Evolutionary conservation across 2,113 vertebrate species (phyloP).

Genomic region (Eubucco bourcierii): DNA sequence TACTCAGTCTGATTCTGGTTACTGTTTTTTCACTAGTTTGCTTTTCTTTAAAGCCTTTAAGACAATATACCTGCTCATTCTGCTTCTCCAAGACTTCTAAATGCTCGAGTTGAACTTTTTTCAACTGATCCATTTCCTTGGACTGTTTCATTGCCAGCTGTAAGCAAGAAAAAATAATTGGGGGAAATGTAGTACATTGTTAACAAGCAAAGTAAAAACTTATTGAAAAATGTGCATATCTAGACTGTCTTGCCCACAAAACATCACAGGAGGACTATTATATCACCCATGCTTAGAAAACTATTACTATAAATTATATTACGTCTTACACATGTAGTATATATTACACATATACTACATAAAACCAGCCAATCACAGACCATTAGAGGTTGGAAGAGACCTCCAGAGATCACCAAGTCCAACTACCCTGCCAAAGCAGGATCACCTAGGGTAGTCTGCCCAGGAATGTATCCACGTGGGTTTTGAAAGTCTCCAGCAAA

Average conservation of each 20-base stretch:
- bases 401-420: too few species aligned
- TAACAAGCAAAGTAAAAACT: background rate
- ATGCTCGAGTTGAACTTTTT: constrained; percentile 94
- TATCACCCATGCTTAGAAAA: background rate
- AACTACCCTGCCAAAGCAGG: too few species aligned
- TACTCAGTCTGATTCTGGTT: background rate
- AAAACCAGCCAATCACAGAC: background rate
- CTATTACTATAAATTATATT: background rate
- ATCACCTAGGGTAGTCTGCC: too few species aligned
- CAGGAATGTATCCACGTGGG: too few species aligned
- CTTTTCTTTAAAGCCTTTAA: background rate
- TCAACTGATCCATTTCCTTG: constrained; percentile 96
- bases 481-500: too few species aligned
- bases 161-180: background rate
- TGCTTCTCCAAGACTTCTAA: constrained; percentile 96
- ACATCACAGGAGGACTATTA: background rate
- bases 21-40: background rate
- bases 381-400: too few species aligned
- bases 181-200: background rate
- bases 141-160: constrained; percentile 97
- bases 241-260: background rate
- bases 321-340: background rate
- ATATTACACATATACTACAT: background rate
- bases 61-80: constrained; percentile 91
- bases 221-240: background rate